Percentiles rank a stretch among this genome's conserved stretches.
These are phyloP conservation scores for Andrena bicolor DNA, from an alignment of 2,888 invertebrate genomes.

Conservation along the genomic window DNA sequence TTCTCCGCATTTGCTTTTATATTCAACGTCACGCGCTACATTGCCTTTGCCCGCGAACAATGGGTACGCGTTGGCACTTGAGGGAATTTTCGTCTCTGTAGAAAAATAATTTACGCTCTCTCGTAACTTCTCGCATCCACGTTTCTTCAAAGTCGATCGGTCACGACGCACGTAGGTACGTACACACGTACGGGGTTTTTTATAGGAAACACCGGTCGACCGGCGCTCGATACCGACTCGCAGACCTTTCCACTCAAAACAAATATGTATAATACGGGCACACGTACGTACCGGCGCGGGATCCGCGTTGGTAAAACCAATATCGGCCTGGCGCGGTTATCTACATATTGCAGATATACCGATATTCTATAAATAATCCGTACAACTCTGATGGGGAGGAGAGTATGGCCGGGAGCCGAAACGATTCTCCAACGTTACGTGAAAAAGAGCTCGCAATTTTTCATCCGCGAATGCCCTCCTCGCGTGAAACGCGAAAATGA, in stretches of 20 bases:
- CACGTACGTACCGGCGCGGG: conserved; percentile 12
- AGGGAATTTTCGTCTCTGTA: conserved; percentile 25
- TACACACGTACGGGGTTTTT: conserved; percentile 12
- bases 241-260: conserved; percentile 33
- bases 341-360: conserved; percentile 53
- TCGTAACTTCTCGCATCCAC: background rate
- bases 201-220: conserved; percentile 39
- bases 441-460: conserved; percentile 17
- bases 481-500: background rate
- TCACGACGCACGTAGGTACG: conserved; percentile 1
- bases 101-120: conserved; percentile 38
- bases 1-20: conserved; percentile 20
- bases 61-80: background rate
- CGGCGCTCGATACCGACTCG: conserved; percentile 30
- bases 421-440: conserved; percentile 18
- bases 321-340: conserved; percentile 49
- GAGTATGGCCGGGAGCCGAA: background rate
- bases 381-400: conserved; percentile 23
- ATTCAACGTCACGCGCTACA: conserved; percentile 26
- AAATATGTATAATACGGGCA: conserved; percentile 10
- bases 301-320: conserved; percentile 48
- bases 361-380: conserved; percentile 57
- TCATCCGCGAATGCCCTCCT: conserved; percentile 3
- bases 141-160: conserved; percentile 29
- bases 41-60: conserved; percentile 35